phyloP scores from a whole-genome alignment of 1,140 invertebrate species.

The Hetaerina americana region DNA sequence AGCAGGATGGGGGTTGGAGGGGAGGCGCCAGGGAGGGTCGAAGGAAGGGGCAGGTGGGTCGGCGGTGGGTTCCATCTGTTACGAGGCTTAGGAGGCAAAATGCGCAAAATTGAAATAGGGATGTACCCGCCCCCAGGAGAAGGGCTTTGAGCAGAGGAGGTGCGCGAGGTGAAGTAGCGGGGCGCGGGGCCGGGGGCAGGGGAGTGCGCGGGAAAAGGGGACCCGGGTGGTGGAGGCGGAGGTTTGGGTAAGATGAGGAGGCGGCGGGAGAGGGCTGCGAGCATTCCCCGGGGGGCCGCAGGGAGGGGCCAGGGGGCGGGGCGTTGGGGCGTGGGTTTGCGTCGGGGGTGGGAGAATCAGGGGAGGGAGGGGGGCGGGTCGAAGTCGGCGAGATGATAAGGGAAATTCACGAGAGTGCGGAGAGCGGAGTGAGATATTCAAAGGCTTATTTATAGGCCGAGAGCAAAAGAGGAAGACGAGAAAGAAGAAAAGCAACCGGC shows the following conservation, averaged over 20 bases:
- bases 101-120: neutral
- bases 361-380: neutral
- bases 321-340: neutral
- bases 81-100: neutral
- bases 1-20: no score
- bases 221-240: no score
- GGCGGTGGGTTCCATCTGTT: neutral
- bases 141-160: neutral
- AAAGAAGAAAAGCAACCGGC: neutral
- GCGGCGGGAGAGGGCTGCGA: neutral
- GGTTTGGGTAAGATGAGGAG: no score
- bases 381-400: neutral
- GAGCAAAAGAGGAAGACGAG: neutral
- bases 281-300: neutral
- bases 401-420: neutral
- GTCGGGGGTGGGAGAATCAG: neutral
- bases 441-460: neutral
- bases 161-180: neutral
- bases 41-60: neutral
- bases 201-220: no score
- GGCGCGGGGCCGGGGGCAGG: neutral
- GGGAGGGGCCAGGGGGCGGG: neutral
- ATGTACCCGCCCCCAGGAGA: neutral
- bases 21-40: neutral
- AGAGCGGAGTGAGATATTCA: neutral